Evolutionary conservation across 2,113 vertebrate species (phyloP).

Genomic region (Lepisosteus oculatus): DNA sequence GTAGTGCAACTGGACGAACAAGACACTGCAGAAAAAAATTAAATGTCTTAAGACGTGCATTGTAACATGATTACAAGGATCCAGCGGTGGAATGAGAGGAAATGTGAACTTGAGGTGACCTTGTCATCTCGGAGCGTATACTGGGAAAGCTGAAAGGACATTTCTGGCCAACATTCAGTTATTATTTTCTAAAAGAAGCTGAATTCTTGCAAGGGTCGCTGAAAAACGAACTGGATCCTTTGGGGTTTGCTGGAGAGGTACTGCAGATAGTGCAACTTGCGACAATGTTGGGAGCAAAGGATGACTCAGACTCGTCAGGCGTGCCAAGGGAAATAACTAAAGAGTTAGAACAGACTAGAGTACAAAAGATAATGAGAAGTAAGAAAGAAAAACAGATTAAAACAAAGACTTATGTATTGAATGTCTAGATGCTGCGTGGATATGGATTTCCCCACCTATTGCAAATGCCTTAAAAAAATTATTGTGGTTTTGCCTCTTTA

Average conservation of each 20-base stretch:
- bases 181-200: neutral
- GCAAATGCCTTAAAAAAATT: conserved; percentile 13
- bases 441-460: conserved; percentile 22
- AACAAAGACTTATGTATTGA: too few relatives aligned
- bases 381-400: too few relatives aligned
- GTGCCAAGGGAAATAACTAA: neutral
- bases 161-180: neutral
- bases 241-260: neutral
- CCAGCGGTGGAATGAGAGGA: neutral
- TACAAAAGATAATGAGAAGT: conserved; percentile 21
- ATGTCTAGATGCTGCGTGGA: neutral
- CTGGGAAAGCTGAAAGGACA: neutral
- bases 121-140: neutral
- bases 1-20: too few relatives aligned
- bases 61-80: too few relatives aligned
- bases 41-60: too few relatives aligned
- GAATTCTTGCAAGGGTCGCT: conserved; percentile 1
- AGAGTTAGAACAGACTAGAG: conserved; percentile 8
- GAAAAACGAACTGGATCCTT: neutral
- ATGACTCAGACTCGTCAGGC: neutral
- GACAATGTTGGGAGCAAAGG: neutral
- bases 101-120: neutral
- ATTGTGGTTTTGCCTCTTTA: neutral
- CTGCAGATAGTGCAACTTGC: neutral
- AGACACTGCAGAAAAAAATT: too few relatives aligned